Base-by-base conservation (phyloP, 2,797 vertebrate genomes). In the Hydrocynus forskahlii region DNA sequence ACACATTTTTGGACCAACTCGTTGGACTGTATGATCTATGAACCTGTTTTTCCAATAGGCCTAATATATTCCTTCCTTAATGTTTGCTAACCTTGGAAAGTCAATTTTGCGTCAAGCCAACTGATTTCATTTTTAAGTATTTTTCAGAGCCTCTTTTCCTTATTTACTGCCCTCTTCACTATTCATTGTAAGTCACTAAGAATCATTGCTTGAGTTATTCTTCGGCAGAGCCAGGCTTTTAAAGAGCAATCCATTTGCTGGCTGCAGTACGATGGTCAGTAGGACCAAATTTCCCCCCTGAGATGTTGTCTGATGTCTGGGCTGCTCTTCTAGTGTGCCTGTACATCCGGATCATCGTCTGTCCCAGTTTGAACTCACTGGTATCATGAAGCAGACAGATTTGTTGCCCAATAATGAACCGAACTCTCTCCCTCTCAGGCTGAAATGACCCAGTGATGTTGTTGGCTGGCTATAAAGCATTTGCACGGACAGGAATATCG, bases 51-150 rank as follows among this genome's bases (percentile, higher is more conserved):
- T n/a, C 6, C 29, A 14, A 21, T 50, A n/a, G 55, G 17, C 57
- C 38, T 19, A 48, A 64, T 52, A 25, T 43, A 7, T 73, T 68
- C 54, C 66, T 72, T 76, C 7, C 29, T 72, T 23, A 73, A 68
- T 48, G 14, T 54, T 71, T 62, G 60, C 38, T 50, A 2, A 14
- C n/a, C 7, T 43, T 67, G 59, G 25, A 9, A 38, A 40, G 19
- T 66, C 29, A 55, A 7, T 13, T 13, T 25, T 38, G 6, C 45
- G 55, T 19, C 63, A 66, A 17, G 2, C 35, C 4, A 17, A 14
- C 62, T 1, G 25, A 35, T 64, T 25, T 7, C 14, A 29, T 62
- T 12, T 62, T 43, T 43, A 9, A 23, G 21, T 13, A 25, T 25
- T 62, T 23, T 23, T 16, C 57, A 60, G 57, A 13, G 59, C 10